Conservation (phyloP, 2,888 invertebrate species). For the Notocelia uddmanniana region DNA sequence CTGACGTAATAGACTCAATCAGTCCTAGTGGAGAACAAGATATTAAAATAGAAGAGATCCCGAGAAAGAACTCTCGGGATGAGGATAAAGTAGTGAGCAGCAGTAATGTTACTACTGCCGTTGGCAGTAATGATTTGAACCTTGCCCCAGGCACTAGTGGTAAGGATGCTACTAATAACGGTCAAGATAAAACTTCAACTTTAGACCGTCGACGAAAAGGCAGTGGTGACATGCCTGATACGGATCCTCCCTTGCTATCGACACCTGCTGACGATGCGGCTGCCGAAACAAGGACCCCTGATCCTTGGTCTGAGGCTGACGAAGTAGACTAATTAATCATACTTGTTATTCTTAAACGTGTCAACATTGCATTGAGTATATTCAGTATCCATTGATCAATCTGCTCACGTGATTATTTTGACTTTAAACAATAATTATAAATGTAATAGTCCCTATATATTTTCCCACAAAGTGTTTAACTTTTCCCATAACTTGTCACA, state of each 20-base stretch:
- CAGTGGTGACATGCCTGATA: conserved; percentile 53
- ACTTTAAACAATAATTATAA: conserved; percentile 27
- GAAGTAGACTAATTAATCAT: conserved; percentile 69
- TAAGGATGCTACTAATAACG: conserved; percentile 49
- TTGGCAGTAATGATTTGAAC: conserved; percentile 44
- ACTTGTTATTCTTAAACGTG: conserved; percentile 57
- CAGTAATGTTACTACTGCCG: conserved; percentile 55
- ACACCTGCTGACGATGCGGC: conserved; percentile 47
- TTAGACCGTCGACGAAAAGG: conserved; percentile 76
- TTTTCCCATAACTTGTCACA: conserved; percentile 30
- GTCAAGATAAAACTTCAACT: conserved; percentile 61
- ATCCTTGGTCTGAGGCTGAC: conserved; percentile 72
- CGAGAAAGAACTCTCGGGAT: conserved; percentile 62
- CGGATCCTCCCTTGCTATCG: conserved; percentile 58
- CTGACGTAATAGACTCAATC: conserved; percentile 59
- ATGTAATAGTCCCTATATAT: conserved; percentile 28
- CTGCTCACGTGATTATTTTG: conserved; percentile 42
- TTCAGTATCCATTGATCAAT: conserved; percentile 42
- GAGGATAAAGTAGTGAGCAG: conserved; percentile 57
- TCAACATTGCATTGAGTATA: conserved; percentile 55
- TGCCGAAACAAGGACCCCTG: conserved; percentile 59
- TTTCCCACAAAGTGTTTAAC: conserved; percentile 27
- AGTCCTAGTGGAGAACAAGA: conserved; percentile 55
- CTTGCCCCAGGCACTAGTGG: conserved; percentile 18
- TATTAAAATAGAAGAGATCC: conserved; percentile 75